phyloP scores from a whole-genome alignment of 1,140 invertebrate genomes.

The Eupristina koningsbergeri region DNA sequence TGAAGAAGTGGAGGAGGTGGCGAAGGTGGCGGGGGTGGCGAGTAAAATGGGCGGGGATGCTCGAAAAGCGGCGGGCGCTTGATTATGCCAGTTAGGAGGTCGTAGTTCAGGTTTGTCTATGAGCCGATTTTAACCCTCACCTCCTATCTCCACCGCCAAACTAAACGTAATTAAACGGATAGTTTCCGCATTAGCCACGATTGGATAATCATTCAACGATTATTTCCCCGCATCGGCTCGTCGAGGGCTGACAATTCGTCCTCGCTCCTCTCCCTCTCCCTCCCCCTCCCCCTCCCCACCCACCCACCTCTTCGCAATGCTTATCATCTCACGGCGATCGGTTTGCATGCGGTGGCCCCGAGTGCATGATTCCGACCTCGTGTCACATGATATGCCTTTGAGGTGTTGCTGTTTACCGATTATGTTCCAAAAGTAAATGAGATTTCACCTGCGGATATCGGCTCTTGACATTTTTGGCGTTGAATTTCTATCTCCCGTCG shows the following conservation, averaged over 20 bases:
- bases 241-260: neutral
- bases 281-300: neutral
- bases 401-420: neutral
- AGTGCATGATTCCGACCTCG: neutral
- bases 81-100: slow-evolving; percentile 70
- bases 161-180: slow-evolving; percentile 73
- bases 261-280: neutral
- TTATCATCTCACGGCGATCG: neutral
- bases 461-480: neutral
- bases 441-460: neutral
- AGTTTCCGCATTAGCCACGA: slow-evolving; percentile 72
- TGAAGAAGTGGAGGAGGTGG: too few relatives aligned
- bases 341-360: neutral
- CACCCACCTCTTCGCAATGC: too few relatives aligned
- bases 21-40: too few relatives aligned
- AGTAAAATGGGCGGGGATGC: slow-evolving; percentile 4
- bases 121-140: slow-evolving; percentile 50
- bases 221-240: slow-evolving; percentile 53
- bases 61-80: slow-evolving; percentile 54
- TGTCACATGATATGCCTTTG: neutral
- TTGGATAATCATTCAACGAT: slow-evolving; percentile 72
- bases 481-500: neutral
- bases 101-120: slow-evolving; percentile 61
- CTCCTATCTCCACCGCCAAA: slow-evolving; percentile 30
- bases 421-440: neutral